Conservation (phyloP, 1,140 invertebrate genomes). For the Kradibia gibbosae region DNA sequence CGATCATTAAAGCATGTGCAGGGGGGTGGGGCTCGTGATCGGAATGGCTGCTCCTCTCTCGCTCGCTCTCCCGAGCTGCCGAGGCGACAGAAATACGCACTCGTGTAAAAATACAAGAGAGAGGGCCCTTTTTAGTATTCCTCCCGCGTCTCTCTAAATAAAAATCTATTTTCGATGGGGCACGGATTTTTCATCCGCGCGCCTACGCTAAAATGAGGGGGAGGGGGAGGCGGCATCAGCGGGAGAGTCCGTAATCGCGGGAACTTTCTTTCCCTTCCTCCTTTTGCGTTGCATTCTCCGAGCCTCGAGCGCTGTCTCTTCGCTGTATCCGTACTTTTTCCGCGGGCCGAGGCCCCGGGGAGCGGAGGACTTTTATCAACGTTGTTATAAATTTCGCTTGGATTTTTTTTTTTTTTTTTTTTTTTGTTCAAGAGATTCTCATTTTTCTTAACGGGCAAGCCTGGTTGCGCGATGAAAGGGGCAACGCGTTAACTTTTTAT, state of each 20-base stretch:
- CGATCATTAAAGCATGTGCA: slow-evolving; percentile 4
- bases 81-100: slow-evolving; percentile 3
- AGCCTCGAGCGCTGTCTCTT: background rate
- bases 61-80: background rate
- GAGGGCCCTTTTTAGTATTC: slow-evolving; percentile 3
- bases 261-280: background rate
- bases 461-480: background rate
- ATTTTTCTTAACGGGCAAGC: background rate
- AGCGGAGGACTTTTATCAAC: background rate
- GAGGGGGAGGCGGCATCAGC: no score
- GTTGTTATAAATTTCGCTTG: slow-evolving; percentile 6
- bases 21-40: background rate
- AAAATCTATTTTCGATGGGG: slow-evolving; percentile 47
- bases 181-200: background rate
- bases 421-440: background rate
- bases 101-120: no score
- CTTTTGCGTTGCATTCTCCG: background rate
- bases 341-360: background rate
- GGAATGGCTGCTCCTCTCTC: background rate
- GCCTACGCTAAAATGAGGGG: background rate
- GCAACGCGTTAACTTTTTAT: slow-evolving; percentile 14
- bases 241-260: background rate
- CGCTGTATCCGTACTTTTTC: slow-evolving; percentile 11
- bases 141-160: slow-evolving; percentile 31
- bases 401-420: slow-evolving; percentile 9